Evolutionary conservation across 2,113 vertebrate genomes (phyloP), one percentile per base, ranked within the genome.

Genomic region (Scomber japonicus): DNA sequence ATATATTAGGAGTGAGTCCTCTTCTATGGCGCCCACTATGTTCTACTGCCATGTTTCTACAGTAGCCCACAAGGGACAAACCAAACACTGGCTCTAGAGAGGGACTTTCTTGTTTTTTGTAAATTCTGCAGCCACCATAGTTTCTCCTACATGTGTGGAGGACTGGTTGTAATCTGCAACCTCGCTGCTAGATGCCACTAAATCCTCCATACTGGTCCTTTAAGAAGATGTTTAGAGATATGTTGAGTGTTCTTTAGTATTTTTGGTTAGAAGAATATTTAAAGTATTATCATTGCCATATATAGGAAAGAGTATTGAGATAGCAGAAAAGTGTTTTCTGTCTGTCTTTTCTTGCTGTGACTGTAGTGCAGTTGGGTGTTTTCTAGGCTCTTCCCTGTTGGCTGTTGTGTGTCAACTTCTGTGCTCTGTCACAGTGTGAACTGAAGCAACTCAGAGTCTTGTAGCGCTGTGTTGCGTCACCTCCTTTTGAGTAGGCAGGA

Each of bases 201-300:
- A 40, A 40, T 40, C 35, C 35, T 40, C 2, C 35, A 40, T 9
- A 40, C 35, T 40, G 35, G 35, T 40, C 35, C 80, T 61, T 88
- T 80, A 77, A 78, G 54, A 70, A 75, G 71, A 83, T 76, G 50
- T 89, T 89, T 27, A 88, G 74, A 73, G 48, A 74, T 27, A 64
- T 75, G 73, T 85, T 80, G 24, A 57, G 46, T 88, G 78, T 87
- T 74, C 73, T 81, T 83, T 27, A 71, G 46, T 83, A 76, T 74
- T 79, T 83, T 85, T 82, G 44, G 5, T 83, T 78, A 64, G 57
- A 81, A 46, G 56, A 75, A 70, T 85, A 85, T 82, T 78, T 78
- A 56, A 75, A 80, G 27, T 86, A 66, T 69, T 61, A 44, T 62
- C 64, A 63, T 50, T 78, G 78, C 74, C 77, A 83, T 79, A 83